A percentile compares a stretch with the other conserved stretches of the same genome.
Conservation (phyloP, 2,888 invertebrate genomes). For the Noctua fimbriata region DNA sequence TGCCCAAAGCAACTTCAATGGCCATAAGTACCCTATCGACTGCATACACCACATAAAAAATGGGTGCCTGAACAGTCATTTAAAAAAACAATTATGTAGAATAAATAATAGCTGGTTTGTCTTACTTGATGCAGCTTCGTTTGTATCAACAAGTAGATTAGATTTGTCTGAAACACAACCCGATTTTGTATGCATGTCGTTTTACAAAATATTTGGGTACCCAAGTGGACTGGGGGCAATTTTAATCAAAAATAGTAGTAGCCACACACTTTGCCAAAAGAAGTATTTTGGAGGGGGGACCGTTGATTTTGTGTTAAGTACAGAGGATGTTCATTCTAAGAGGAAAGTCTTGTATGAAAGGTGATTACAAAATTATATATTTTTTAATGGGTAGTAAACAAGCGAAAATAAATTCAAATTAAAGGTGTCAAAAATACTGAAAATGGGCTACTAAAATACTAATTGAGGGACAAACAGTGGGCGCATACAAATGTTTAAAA, state of each 20-base stretch:
- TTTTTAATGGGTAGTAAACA: too few species aligned
- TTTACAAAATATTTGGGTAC: slow-evolving; percentile 98
- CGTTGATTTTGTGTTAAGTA: slow-evolving; percentile 95
- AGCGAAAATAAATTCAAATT: too few species aligned
- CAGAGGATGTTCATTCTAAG: slow-evolving; percentile 93
- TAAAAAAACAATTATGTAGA: slow-evolving; percentile 80
- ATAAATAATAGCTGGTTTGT: slow-evolving; percentile 92
- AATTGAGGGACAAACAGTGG: too few species aligned
- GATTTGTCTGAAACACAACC: slow-evolving; percentile 93
- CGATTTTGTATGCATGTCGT: slow-evolving; percentile 97
- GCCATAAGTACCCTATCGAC: slow-evolving; percentile 95
- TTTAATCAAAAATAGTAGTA: slow-evolving; percentile 93
- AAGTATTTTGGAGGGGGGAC: slow-evolving; percentile 98
- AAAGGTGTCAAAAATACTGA: too few species aligned
- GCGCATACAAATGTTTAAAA: too few species aligned
- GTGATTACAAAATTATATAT: slow-evolving; percentile 82
- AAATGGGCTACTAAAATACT: too few species aligned
- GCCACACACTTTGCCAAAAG: slow-evolving; percentile 91
- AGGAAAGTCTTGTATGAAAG: slow-evolving; percentile 93
- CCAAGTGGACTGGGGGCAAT: slow-evolving; percentile 98
- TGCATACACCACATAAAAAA: slow-evolving; percentile 92
- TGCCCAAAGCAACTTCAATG: slow-evolving; percentile 98
- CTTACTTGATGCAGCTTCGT: slow-evolving; percentile 96
- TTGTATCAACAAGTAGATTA: slow-evolving; percentile 93
- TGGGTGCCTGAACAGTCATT: slow-evolving; percentile 88